A percentile compares a stretch with the other conserved stretches of the same genome.
These are phyloP conservation scores for Drosophila ananassae DNA, from an alignment of 1,140 invertebrate genomes.

Conservation along the genomic window DNA sequence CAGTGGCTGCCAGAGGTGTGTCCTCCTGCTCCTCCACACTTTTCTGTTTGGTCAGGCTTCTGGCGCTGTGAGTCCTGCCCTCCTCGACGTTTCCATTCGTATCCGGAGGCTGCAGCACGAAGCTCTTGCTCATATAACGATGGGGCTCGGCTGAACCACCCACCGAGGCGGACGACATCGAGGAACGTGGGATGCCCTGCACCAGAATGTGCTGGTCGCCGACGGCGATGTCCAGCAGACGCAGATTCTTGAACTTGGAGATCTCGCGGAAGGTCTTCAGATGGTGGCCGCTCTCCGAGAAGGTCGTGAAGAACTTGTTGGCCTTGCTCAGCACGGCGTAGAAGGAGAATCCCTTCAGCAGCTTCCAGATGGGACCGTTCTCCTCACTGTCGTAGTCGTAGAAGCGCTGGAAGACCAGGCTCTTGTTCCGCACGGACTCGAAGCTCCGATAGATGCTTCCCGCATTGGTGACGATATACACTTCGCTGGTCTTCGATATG, in stretches of 20 bases:
- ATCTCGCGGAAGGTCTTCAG: constrained; percentile 84
- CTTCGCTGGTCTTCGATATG: constrained; percentile 82
- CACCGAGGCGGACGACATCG: constrained; percentile 54
- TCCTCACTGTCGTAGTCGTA: constrained; percentile 83
- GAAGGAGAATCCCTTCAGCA: constrained; percentile 76
- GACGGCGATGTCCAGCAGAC: constrained; percentile 76
- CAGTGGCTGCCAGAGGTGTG: constrained; percentile 19
- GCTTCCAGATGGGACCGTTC: constrained; percentile 83
- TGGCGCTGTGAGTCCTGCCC: constrained; percentile 47
- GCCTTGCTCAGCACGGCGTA: constrained; percentile 79
- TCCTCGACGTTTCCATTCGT: constrained; percentile 46
- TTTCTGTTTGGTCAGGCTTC: constrained; percentile 49
- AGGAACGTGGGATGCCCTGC: constrained; percentile 75
- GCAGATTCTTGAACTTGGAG: constrained; percentile 80
- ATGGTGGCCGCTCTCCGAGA: constrained; percentile 82
- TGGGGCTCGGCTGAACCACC: constrained; percentile 51
- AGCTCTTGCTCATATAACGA: constrained; percentile 60
- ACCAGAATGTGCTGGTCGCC: constrained; percentile 80
- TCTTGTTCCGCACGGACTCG: constrained; percentile 76
- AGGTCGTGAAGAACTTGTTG: constrained; percentile 82
- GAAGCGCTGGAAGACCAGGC: constrained; percentile 79
- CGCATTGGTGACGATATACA: constrained; percentile 80
- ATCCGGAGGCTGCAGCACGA: constrained; percentile 58
- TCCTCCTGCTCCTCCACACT: constrained; percentile 47
- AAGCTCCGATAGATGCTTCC: constrained; percentile 81